Evolutionary conservation across 1,140 invertebrate species (phyloP), one percentile per base, ranked within the genome.

Genomic region (Monomorium pharaonis): DNA sequence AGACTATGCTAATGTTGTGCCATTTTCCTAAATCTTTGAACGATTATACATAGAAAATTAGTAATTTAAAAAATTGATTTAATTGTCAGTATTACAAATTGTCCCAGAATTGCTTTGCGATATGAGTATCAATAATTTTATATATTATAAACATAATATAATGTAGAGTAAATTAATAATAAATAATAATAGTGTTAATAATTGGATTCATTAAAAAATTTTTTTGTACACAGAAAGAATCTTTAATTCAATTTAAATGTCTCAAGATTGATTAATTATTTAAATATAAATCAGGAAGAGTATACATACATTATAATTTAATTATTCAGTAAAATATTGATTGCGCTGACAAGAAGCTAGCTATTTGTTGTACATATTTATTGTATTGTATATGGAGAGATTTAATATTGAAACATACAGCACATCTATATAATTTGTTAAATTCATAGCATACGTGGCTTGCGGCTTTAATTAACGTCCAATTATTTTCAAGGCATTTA

Each of bases 401-500:
- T 65, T 80, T 80, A 54, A 67, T 54, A 21, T 27, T 44, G 51
- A 21, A 83, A 74, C 14, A 58, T 3, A 7, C 12, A 37, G 33
- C 16, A 21, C 42, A 44, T 58, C 60, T 42, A 24, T 47, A 7
- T 14, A 83, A 83, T 83, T 83, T 72, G 54, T 83, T 72, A 74
- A 72, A 74, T 42, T 83, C 49, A 18, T 54, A 67, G 21, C 33
- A n/a, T 24, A 58, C n/a, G 5, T 83, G 37, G 67, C 37, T 37
- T 58, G 78, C 44, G 67, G 51, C 51, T 58, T 60, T 51, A 72
- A 83, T 83, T 83, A 83, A 58, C 27, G 67, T 83, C 51, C 67
- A 83, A 83, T 83, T 83, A 83, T 83, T 58, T 74, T 74, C 67
- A 27, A 83, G 42, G 42, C n/a, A 83, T 51, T 83, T 74, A 83